Conservation (phyloP, 2,888 invertebrate species). For the Epinotia nisella region DNA sequence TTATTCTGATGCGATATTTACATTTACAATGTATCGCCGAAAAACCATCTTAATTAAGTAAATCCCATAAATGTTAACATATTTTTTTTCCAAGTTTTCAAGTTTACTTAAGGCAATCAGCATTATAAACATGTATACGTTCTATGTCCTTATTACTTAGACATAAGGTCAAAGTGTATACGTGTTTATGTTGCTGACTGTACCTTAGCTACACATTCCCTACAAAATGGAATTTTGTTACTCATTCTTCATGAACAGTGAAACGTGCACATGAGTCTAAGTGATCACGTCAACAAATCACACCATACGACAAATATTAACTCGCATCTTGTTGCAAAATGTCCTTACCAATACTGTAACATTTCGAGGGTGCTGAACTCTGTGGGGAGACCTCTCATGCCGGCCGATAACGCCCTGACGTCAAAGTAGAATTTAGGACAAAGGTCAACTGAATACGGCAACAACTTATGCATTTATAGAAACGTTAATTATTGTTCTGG, state of each 20-base stretch:
- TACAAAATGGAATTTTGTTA: neutral
- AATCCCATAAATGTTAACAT: too few species aligned
- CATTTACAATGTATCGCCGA: too few species aligned
- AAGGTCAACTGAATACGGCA: slow-evolving; percentile 36
- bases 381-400: slow-evolving; percentile 73
- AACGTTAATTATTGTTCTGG: neutral
- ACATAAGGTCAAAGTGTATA: too few species aligned
- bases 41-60: too few species aligned
- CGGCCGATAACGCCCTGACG: slow-evolving; percentile 72
- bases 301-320: slow-evolving; percentile 29
- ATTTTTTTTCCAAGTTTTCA: too few species aligned
- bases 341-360: slow-evolving; percentile 75
- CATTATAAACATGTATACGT: too few species aligned
- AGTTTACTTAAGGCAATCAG: too few species aligned
- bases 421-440: slow-evolving; percentile 51
- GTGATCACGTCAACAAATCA: slow-evolving; percentile 16
- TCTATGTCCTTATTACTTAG: too few species aligned
- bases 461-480: neutral
- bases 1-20: too few species aligned
- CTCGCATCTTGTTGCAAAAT: slow-evolving; percentile 25
- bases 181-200: too few species aligned
- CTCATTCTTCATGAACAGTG: neutral
- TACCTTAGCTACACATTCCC: too few species aligned
- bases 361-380: slow-evolving; percentile 74
- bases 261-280: slow-evolving; percentile 15